A percentile compares a stretch with the other conserved stretches of the same genome.
phyloP scores from a whole-genome alignment of 2,888 invertebrate genomes.

The Portevinia maculata region DNA sequence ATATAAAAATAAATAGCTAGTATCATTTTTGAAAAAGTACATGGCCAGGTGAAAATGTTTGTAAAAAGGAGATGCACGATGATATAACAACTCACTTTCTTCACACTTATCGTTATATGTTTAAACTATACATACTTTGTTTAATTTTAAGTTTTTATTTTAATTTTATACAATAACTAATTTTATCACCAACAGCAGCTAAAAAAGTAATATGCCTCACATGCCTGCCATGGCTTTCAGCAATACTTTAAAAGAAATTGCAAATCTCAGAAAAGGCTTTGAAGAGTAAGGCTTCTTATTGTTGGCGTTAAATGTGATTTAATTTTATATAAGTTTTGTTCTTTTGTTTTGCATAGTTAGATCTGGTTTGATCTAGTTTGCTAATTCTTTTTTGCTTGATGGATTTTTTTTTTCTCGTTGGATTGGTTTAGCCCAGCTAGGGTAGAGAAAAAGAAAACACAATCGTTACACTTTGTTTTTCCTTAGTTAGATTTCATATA shows the following conservation, averaged over 20 bases:
- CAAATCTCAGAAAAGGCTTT: constrained; percentile 57
- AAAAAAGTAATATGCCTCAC: constrained; percentile 35
- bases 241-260: constrained; percentile 45
- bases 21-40: constrained; percentile 59
- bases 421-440: constrained; percentile 1
- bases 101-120: constrained; percentile 10
- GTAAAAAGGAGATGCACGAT: constrained; percentile 54
- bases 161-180: constrained; percentile 52
- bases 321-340: not conserved
- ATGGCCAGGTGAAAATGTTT: constrained; percentile 13
- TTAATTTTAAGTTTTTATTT: constrained; percentile 24
- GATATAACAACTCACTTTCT: constrained; percentile 33
- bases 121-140: not conserved
- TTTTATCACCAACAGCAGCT: constrained; percentile 73
- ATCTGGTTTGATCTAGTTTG: constrained; percentile 24
- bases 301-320: constrained; percentile 52
- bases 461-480: not conserved
- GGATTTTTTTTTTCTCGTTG: not conserved
- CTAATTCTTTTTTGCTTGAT: constrained; percentile 7
- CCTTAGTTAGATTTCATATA: not conserved
- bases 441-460: constrained; percentile 14
- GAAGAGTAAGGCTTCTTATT: constrained; percentile 66
- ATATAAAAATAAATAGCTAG: no score
- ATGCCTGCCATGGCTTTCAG: constrained; percentile 70
- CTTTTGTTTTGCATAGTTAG: not conserved